Percentiles rank a stretch among this genome's conserved stretches.
phyloP scores from a whole-genome alignment of 2,113 vertebrate genomes.

The Uria lomvia region DNA sequence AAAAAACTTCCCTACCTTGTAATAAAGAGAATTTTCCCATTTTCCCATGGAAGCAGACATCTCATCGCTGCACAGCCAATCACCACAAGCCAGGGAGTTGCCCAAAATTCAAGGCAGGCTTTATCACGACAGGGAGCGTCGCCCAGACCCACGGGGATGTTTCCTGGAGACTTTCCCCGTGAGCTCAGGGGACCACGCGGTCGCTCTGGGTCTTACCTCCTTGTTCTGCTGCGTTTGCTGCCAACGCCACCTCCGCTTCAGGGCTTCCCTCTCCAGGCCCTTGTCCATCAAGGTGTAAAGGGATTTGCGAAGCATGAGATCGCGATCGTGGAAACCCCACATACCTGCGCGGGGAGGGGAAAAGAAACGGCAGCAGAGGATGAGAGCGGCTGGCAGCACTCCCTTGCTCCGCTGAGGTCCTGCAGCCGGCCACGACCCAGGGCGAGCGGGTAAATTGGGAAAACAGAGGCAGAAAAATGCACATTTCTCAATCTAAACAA shows the following conservation, averaged over 20 bases:
- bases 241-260: slow-evolving; percentile 93
- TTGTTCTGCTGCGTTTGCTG: slow-evolving; percentile 98
- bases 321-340: slow-evolving; percentile 97
- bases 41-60: background rate
- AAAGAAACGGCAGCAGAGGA: background rate
- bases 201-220: slow-evolving; percentile 75
- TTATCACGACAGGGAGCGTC: fast-evolving
- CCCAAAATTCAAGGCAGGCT: background rate
- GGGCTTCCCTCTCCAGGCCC: slow-evolving; percentile 85
- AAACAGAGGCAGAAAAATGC: background rate
- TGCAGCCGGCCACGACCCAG: fast-evolving
- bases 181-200: fast-evolving
- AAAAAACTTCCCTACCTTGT: background rate
- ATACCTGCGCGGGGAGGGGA: slow-evolving; percentile 77
- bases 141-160: fast-evolving
- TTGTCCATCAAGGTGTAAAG: slow-evolving; percentile 91
- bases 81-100: background rate
- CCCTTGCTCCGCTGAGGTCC: background rate
- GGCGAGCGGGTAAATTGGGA: fast-evolving
- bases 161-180: fast-evolving
- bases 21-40: background rate
- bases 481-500: fast-evolving
- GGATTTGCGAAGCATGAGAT: slow-evolving; percentile 91
- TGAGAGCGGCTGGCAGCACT: background rate
- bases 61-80: fast-evolving